Conservation (phyloP, 2,113 vertebrate genomes). For the Myotis davidii region DNA sequence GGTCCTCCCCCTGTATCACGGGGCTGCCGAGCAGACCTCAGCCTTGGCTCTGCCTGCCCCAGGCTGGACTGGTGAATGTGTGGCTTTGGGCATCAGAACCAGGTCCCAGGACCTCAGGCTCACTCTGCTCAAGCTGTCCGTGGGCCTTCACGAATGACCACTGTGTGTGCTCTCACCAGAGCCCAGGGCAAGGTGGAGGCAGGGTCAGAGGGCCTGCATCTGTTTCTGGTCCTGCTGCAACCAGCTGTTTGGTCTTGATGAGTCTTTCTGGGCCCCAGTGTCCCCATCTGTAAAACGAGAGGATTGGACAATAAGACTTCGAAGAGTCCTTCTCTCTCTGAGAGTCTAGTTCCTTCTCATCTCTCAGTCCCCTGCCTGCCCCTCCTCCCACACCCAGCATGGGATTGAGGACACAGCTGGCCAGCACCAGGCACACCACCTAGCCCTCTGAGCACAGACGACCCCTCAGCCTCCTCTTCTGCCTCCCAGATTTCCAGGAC, state of each 20-base stretch:
- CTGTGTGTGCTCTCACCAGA: background rate
- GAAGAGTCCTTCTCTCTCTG: background rate
- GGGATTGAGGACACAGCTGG: background rate
- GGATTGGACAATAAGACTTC: background rate
- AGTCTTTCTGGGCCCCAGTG: background rate
- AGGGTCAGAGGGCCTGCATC: background rate
- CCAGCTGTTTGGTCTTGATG: background rate
- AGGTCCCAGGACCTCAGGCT: background rate
- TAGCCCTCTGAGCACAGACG: background rate
- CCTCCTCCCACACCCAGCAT: background rate
- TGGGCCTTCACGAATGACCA: background rate
- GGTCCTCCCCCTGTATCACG: fast-evolving
- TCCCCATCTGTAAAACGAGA: background rate
- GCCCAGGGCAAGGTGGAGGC: background rate
- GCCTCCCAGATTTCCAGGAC: background rate
- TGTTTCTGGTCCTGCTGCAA: background rate
- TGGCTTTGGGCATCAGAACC: background rate
- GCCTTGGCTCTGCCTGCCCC: background rate
- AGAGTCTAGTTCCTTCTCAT: background rate
- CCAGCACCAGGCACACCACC: background rate
- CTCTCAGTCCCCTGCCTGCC: background rate
- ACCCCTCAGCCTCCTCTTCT: background rate
- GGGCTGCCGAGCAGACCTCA: background rate
- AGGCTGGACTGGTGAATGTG: background rate
- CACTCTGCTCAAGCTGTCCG: background rate